Evolutionary conservation across 2,797 vertebrate species (phyloP).

Genomic region (Tauraco hartlaubi): DNA sequence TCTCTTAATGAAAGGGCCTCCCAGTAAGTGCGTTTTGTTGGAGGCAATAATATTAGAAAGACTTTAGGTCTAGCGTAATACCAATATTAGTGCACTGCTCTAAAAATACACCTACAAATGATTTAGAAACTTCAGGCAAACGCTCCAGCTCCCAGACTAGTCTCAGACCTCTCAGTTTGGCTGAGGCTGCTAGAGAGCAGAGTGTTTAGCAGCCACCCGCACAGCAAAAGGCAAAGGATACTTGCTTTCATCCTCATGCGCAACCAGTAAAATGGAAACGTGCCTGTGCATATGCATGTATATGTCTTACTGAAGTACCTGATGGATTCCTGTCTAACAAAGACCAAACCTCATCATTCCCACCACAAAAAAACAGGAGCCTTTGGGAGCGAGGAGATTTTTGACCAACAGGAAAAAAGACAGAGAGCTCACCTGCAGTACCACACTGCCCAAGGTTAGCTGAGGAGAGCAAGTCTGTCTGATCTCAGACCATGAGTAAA

Average conservation of each 20-base stretch:
- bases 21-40: background rate
- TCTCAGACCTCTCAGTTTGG: background rate
- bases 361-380: accelerated
- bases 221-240: background rate
- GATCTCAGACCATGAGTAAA: background rate
- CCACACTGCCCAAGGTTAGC: accelerated
- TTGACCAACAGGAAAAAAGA: background rate
- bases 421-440: background rate
- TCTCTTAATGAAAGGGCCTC: background rate
- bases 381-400: background rate
- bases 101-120: background rate
- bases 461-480: background rate
- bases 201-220: background rate
- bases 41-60: background rate
- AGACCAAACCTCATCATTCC: background rate
- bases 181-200: background rate
- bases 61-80: background rate
- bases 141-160: background rate
- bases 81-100: background rate
- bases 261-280: background rate
- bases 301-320: background rate
- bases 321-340: background rate
- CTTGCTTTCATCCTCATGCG: background rate
- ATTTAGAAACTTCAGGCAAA: background rate
- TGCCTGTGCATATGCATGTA: background rate